Evolutionary conservation across 2,888 invertebrate genomes (phyloP), one percentile per base, ranked within the genome.

Genomic region (Ophraella communa): DNA sequence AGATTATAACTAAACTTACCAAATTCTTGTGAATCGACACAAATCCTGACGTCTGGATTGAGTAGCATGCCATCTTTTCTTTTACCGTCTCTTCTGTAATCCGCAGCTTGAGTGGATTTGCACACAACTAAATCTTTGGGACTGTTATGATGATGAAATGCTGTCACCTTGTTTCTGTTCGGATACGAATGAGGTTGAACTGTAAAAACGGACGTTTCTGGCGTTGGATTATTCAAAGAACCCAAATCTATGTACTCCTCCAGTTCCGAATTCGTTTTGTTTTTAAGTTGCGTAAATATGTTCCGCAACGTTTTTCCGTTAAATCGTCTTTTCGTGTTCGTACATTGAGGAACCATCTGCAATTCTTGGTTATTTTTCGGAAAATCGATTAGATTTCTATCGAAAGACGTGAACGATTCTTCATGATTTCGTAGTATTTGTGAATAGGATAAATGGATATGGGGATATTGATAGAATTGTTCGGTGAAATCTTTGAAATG

Each of bases 211-310:
- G 42, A 42, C 1, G 47, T 21, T 27, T 51, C 27, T 4, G 39
- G 39, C 7, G 21, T 11, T 3, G 27, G 20, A 8, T 1, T 20
- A 14, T 51, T 27, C 30, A 51, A 11, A 7, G 59, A 44, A 39
- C 39, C 51, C 14, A 60, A 20, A 45, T 60, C 42, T 10, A 60
- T 42, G 14, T 53, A 60, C 2, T 21, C 17, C 10, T 39, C 60
- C 30, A 60, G 30, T 18, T 60, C 60, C 14, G 60, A 4, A 21
- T 52, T 60, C 11, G 60, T 60, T 44, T 60, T 60, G 14, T 53
- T 60, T 21, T 53, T 52, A 4, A 60, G n/a, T 27, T 39, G 52
- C 11, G 52, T 53, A 14, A 60, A 60, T n/a, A 60, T 52, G 51
- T 60, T 52, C 14, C 53, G 52, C n/a, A 60, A 14, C 8, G 20